Conservation (phyloP, 2,888 invertebrate species). For the Diachrysia chrysitis region DNA sequence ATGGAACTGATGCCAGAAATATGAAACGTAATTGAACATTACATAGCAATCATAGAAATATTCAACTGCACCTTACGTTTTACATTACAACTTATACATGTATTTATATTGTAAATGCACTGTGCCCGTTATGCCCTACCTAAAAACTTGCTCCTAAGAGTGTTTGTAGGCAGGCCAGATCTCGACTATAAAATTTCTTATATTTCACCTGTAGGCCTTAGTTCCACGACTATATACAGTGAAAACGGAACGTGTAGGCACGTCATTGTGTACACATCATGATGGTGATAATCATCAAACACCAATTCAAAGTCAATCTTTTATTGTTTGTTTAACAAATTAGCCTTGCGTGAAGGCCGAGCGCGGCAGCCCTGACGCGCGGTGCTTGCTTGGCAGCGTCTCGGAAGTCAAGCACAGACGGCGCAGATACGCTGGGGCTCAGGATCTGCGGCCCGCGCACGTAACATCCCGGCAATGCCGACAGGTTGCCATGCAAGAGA, state of each 20-base stretch:
- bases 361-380: slow-evolving; percentile 6
- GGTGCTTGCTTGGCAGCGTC: not conserved
- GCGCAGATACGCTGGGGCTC: not conserved
- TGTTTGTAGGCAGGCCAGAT: too few species aligned
- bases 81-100: too few species aligned
- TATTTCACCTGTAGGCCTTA: too few species aligned
- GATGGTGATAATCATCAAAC: not conserved
- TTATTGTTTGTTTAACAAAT: slow-evolving; percentile 5
- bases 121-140: too few species aligned
- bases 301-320: slow-evolving; percentile 5
- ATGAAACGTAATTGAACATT: not conserved
- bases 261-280: not conserved
- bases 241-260: not conserved
- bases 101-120: too few species aligned
- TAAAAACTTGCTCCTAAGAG: too few species aligned
- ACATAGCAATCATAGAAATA: not conserved
- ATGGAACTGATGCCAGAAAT: not conserved
- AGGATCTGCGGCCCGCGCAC: not conserved
- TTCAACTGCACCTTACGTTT: not conserved
- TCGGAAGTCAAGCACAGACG: slow-evolving; percentile 11
- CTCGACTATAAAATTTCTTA: too few species aligned
- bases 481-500: not conserved
- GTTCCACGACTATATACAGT: not conserved
- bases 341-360: slow-evolving; percentile 8
- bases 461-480: slow-evolving; percentile 6